Evolutionary conservation across 2,888 invertebrate genomes (phyloP).

Genomic region (Drosophila rellima): DNA sequence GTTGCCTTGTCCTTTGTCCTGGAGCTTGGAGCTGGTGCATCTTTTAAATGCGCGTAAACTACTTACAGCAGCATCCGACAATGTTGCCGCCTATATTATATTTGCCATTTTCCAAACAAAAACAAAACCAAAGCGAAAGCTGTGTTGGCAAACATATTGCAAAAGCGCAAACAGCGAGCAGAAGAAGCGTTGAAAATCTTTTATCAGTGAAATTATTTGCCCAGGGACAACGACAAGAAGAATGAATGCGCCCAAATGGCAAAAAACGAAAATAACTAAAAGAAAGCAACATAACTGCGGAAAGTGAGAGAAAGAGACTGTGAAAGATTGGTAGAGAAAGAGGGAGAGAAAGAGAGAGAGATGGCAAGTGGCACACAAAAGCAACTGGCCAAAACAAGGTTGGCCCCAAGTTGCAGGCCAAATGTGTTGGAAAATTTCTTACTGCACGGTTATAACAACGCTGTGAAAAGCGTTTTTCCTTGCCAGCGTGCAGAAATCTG

Average conservation of each 20-base stretch:
- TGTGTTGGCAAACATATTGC: conserved; percentile 73
- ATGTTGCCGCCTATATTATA: conserved; percentile 49
- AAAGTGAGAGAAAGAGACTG: conserved; percentile 18
- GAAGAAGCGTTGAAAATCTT: conserved; percentile 81
- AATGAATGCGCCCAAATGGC: conserved; percentile 44
- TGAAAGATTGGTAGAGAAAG: not conserved
- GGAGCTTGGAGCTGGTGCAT: conserved; percentile 23
- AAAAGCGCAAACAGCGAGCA: conserved; percentile 75
- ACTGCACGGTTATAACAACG: conserved; percentile 67
- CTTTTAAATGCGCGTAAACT: conserved; percentile 78
- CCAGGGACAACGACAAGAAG: conserved; percentile 68
- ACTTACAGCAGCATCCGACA: conserved; percentile 68
- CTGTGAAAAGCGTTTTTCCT: conserved; percentile 57
- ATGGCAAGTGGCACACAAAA: conserved; percentile 21
- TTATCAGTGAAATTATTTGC: conserved; percentile 81
- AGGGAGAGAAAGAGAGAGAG: not conserved
- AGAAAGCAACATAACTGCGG: conserved; percentile 24
- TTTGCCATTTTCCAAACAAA: conserved; percentile 46
- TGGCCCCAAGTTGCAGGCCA: conserved; percentile 63
- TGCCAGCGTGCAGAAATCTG: conserved; percentile 40
- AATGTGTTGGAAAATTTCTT: conserved; percentile 80
- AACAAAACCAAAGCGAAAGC: conserved; percentile 43
- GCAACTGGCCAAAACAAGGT: conserved; percentile 73
- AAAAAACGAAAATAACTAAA: conserved; percentile 26
- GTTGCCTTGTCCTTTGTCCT: conserved; percentile 32